Percentiles rank a stretch among this genome's conserved stretches.
These are phyloP conservation scores for Zygothrica quintamaculata DNA, from an alignment of 2,888 invertebrate species.

Conservation along the genomic window DNA sequence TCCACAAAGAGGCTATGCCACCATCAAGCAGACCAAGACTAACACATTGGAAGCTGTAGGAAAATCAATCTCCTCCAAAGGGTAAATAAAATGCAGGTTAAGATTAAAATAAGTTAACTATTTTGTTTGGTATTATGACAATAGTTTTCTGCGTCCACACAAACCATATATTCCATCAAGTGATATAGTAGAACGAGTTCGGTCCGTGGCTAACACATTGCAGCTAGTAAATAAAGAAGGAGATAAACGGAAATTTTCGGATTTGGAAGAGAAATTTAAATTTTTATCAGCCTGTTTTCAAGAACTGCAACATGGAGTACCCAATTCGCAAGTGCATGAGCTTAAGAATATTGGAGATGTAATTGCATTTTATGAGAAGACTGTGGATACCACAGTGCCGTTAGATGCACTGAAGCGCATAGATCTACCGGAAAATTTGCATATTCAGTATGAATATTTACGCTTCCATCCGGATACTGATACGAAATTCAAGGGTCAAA, in stretches of 20 bases:
- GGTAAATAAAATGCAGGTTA: constrained; percentile 85
- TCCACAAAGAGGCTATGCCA: constrained; percentile 65
- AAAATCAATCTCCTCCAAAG: constrained; percentile 89
- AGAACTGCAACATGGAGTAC: constrained; percentile 91
- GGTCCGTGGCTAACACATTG: constrained; percentile 86
- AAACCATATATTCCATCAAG: constrained; percentile 90
- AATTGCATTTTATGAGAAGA: constrained; percentile 89
- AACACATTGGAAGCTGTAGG: constrained; percentile 86
- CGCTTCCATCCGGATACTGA: constrained; percentile 93
- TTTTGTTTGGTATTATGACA: constrained; percentile 55
- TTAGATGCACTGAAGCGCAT: constrained; percentile 89
- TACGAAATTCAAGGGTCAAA: constrained; percentile 89
- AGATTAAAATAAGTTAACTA: too few species aligned
- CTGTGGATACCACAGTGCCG: constrained; percentile 89
- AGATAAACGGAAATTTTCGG: constrained; percentile 60
- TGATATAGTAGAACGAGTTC: constrained; percentile 87
- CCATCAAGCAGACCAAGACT: constrained; percentile 83
- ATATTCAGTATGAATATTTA: constrained; percentile 91
- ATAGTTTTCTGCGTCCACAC: constrained; percentile 90
- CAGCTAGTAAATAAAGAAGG: constrained; percentile 85
- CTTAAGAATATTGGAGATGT: constrained; percentile 91
- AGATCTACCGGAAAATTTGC: constrained; percentile 94
- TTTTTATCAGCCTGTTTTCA: constrained; percentile 89
- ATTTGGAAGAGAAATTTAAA: constrained; percentile 86
- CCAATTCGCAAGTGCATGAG: constrained; percentile 92